Evolutionary conservation across 2,113 vertebrate species (phyloP).

Genomic region (Megaptera novaeangliae): DNA sequence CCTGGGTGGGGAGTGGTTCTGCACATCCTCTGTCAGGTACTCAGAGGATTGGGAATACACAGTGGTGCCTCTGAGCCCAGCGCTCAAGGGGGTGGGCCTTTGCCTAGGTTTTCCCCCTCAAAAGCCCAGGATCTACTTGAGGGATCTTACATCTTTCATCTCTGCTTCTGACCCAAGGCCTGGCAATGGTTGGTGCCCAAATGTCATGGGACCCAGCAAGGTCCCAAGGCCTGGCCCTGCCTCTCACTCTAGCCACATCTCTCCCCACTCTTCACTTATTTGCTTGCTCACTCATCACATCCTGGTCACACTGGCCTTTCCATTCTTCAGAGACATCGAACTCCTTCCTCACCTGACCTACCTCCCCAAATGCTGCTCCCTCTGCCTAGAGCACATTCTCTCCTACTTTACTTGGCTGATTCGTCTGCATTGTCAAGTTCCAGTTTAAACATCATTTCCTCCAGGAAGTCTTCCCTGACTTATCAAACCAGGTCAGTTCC

Average conservation of each 20-base stretch:
- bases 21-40: not conserved
- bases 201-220: not conserved
- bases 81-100: not conserved
- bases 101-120: not conserved
- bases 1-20: not conserved
- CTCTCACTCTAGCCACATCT: not conserved
- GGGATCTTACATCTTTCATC: not conserved
- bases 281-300: not conserved
- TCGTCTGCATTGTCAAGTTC: not conserved
- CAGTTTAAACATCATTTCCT: conserved; percentile 5
- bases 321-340: not conserved
- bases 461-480: conserved; percentile 54
- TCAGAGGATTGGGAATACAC: not conserved
- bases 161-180: not conserved
- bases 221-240: not conserved
- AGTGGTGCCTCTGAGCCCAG: not conserved
- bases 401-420: not conserved
- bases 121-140: not conserved
- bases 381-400: not conserved
- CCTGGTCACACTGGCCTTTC: not conserved
- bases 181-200: not conserved
- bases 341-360: not conserved
- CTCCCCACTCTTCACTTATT: not conserved
- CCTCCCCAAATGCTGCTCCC: not conserved
- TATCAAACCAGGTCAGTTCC: conserved; percentile 46